These are phyloP conservation scores for Dicrurus megarhynchus DNA, from an alignment of 2,113 vertebrate genomes.

Conservation along the genomic window DNA sequence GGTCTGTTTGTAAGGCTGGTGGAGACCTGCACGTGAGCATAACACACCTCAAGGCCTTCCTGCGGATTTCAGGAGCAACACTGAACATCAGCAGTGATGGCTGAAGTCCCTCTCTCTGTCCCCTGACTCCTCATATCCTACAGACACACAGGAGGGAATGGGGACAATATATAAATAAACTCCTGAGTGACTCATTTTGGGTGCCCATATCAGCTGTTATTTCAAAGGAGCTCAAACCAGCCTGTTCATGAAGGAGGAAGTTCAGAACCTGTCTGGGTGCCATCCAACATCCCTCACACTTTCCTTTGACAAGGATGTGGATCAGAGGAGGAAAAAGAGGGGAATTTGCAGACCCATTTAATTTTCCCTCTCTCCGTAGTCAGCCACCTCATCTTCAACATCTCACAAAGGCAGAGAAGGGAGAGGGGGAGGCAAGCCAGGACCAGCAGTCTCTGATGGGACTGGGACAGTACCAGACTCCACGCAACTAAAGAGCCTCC, in stretches of 20 bases:
- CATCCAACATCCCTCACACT: not conserved
- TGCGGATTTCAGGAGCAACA: not conserved
- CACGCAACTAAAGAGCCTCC: not conserved
- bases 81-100: not conserved
- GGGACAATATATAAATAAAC: too few relatives aligned
- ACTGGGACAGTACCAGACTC: not conserved
- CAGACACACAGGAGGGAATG: not conserved
- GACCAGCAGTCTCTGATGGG: not conserved
- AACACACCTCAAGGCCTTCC: not conserved
- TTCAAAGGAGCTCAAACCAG: not conserved
- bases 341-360: not conserved
- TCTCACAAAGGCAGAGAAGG: fast-evolving
- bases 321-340: not conserved
- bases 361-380: not conserved
- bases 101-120: not conserved
- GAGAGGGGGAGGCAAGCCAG: not conserved
- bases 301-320: not conserved
- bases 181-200: not conserved
- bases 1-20: not conserved
- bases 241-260: not conserved
- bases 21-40: not conserved
- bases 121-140: not conserved
- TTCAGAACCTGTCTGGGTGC: not conserved
- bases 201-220: not conserved
- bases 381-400: not conserved